Base-by-base conservation (phyloP, 2,888 invertebrate species). In the Eilema depressum region DNA sequence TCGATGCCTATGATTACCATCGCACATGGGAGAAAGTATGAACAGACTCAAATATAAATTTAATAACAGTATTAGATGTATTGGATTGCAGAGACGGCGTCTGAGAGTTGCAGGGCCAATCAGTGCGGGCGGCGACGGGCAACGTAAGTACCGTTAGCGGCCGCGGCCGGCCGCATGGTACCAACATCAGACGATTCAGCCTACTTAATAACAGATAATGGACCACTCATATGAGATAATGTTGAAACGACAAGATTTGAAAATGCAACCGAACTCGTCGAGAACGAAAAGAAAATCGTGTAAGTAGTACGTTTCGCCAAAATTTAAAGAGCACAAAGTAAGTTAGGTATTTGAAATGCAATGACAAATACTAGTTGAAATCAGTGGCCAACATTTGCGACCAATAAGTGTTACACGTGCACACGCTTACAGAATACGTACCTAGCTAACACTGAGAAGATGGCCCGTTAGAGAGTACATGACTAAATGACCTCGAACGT, bases 11-110 rank as follows among this genome's bases (percentile, higher is more conserved):
- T 88, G 90, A 91, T 91, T 91, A 91, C 86, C 85, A 86, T 86
- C 88, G 88, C 87, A 90, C 86, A 87, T 80, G 84, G 88, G 93
- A 92, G 93, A 94, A 94, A 94, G 94, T 93, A 90, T 88, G 84
- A 82, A 84, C 80, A 86, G 88, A 89, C 88, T 88, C 85, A 88
- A 88, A 91, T 90, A 92, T 91, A 91, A 91, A 92, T 91, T 93
- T 93, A 93, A 93, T 93, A 93, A 93, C 92, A 93, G 91, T 92
- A 93, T 92, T 92, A 93, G 93, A 93, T 91, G 89, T 93, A 93
- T 93, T 89, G 90, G 89, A 90, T 92, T 91, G 90, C 92, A 88
- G 89, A 92, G 92, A 89, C 91, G 89, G 85, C 88, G 90, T 88
- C 90, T 88, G 87, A 89, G 86, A 87, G 88, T 81, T 89, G 89